Conservation (phyloP, 2,888 invertebrate genomes). For the Limnephilus marmoratus region DNA sequence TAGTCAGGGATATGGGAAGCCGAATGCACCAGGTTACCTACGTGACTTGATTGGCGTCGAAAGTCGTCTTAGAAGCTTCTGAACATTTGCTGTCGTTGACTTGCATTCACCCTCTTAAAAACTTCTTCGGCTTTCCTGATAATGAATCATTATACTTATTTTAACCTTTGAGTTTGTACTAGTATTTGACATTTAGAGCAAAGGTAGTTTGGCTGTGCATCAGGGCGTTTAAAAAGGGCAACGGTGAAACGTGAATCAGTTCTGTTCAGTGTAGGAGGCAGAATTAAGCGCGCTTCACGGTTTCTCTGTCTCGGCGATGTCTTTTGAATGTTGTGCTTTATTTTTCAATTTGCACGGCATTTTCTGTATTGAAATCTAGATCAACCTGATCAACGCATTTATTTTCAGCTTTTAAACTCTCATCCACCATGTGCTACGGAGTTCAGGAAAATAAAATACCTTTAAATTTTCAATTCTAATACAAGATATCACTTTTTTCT, state of each 20-base stretch:
- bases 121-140: neutral
- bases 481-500: no score
- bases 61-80: neutral
- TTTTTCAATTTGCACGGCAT: no score
- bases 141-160: neutral
- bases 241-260: neutral
- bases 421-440: no score
- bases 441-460: no score
- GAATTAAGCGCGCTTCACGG: neutral
- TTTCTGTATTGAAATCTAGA: no score
- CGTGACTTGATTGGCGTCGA: neutral
- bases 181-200: neutral
- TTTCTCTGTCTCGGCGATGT: no score
- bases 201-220: neutral
- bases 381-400: no score
- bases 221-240: neutral
- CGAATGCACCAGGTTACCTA: neutral
- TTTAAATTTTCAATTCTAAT: no score
- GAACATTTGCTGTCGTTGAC: neutral
- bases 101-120: neutral
- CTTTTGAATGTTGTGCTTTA: no score
- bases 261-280: neutral
- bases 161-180: neutral
- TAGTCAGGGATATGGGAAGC: constrained; percentile 19
- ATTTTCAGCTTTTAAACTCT: no score